A percentile compares a stretch with the other conserved stretches of the same genome.
These are phyloP conservation scores for Microcebus murinus DNA, from an alignment of 2,113 vertebrate species.

Conservation along the genomic window DNA sequence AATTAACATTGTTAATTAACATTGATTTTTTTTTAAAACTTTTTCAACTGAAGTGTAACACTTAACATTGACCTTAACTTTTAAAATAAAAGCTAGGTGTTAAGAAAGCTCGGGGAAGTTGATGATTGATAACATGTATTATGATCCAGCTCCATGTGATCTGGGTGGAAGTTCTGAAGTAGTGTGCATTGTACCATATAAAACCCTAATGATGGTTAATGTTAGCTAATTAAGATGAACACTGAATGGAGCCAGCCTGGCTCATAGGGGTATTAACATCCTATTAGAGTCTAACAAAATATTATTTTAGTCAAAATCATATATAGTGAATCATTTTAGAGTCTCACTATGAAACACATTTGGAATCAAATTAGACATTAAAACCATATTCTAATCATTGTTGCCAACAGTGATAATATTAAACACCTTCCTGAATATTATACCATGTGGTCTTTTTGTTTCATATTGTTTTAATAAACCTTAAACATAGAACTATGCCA, in stretches of 20 bases:
- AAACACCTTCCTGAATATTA: conserved; percentile 60
- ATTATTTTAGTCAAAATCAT: conserved; percentile 87
- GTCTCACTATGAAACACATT: conserved; percentile 73
- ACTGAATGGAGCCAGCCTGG: conserved; percentile 83
- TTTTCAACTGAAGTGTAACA: conserved; percentile 85
- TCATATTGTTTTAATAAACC: conserved; percentile 60
- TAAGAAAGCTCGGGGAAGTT: conserved; percentile 82
- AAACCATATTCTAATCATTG: conserved; percentile 63
- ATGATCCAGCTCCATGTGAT: conserved; percentile 83
- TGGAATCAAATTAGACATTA: conserved; percentile 78
- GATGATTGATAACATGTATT: conserved; percentile 87
- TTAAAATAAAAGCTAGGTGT: conserved; percentile 85
- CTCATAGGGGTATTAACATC: conserved; percentile 84
- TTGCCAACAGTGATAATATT: conserved; percentile 72
- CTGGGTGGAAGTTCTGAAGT: conserved; percentile 84
- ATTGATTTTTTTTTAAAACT: conserved; percentile 80
- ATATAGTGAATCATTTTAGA: conserved; percentile 79
- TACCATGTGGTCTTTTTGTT: conserved; percentile 12
- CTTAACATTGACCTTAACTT: conserved; percentile 88
- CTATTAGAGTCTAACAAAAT: conserved; percentile 87
- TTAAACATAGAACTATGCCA: neutral
- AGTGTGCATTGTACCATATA: conserved; percentile 89
- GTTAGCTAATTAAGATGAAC: conserved; percentile 89
- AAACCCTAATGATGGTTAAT: conserved; percentile 89
- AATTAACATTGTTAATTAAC: conserved; percentile 89